Evolutionary conservation across 37 sponge, comb jelly and placozoan species (phyloP).

Genomic region (Amphimedon queenslandica): DNA sequence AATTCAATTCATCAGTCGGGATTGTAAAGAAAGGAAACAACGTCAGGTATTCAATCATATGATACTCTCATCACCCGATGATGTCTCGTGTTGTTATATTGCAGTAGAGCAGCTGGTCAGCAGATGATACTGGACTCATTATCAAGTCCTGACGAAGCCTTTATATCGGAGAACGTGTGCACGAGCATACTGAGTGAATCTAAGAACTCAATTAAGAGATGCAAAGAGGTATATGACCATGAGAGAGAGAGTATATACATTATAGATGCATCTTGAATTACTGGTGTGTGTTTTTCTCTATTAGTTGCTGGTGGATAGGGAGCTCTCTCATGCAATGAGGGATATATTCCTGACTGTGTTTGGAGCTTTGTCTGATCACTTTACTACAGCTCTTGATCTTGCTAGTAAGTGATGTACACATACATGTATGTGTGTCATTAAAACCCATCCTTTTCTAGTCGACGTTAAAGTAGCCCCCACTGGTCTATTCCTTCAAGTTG

Average conservation of each 20-base stretch:
- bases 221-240: constrained; percentile 56
- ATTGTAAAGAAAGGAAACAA: constrained; percentile 19
- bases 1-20: constrained; percentile 40
- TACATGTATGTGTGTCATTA: background rate
- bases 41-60: constrained; percentile 16
- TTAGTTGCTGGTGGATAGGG: constrained; percentile 50
- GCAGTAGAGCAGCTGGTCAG: background rate
- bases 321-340: constrained; percentile 41
- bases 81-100: background rate
- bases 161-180: constrained; percentile 77
- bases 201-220: constrained; percentile 66
- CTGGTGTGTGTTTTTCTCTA: background rate
- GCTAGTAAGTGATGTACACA: constrained; percentile 43
- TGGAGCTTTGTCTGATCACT: constrained; percentile 59
- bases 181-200: constrained; percentile 60
- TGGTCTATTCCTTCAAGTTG: constrained; percentile 52
- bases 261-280: background rate
- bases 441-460: background rate
- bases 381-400: constrained; percentile 64
- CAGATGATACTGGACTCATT: background rate
- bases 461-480: constrained; percentile 24
- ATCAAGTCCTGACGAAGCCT: constrained; percentile 39
- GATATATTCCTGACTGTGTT: constrained; percentile 52
- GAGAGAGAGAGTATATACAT: too few species aligned
- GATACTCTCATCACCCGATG: background rate